Percentiles rank a stretch among this genome's conserved stretches.
phyloP scores from a whole-genome alignment of 2,888 invertebrate species.

The Tipula lateralis region DNA sequence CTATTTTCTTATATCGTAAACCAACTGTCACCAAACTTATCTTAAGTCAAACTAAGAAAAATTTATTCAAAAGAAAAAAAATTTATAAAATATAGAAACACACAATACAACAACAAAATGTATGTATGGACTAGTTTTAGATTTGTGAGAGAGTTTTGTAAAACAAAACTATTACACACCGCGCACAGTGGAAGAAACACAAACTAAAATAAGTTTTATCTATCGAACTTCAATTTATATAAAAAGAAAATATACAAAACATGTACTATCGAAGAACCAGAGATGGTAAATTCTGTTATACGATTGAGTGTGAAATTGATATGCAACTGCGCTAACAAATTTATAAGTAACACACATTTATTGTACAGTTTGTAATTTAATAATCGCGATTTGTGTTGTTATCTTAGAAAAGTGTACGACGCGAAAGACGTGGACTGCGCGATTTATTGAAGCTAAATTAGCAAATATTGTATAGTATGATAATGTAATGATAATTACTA shows the following conservation, averaged over 20 bases:
- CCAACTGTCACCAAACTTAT: slow-evolving; percentile 4
- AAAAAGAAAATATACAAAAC: background rate
- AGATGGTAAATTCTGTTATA: background rate
- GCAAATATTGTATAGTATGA: background rate
- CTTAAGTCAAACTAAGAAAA: slow-evolving; percentile 11
- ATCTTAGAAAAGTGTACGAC: background rate
- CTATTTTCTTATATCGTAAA: background rate
- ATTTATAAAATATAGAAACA: background rate
- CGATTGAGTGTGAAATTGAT: background rate
- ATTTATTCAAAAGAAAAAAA: background rate
- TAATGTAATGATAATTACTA: background rate
- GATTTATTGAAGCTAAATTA: background rate
- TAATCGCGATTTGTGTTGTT: background rate
- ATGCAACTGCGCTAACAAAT: background rate
- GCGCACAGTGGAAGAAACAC: background rate
- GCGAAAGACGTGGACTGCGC: background rate
- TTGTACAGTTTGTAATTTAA: background rate
- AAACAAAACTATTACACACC: background rate
- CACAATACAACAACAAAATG: background rate
- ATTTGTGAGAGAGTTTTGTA: background rate
- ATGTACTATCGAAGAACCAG: background rate
- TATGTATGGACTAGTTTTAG: slow-evolving; percentile 6
- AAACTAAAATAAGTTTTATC: background rate
- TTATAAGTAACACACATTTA: background rate
- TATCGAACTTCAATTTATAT: background rate